Base-by-base conservation (phyloP, 2,113 vertebrate genomes). In the Delphinus delphis region DNA sequence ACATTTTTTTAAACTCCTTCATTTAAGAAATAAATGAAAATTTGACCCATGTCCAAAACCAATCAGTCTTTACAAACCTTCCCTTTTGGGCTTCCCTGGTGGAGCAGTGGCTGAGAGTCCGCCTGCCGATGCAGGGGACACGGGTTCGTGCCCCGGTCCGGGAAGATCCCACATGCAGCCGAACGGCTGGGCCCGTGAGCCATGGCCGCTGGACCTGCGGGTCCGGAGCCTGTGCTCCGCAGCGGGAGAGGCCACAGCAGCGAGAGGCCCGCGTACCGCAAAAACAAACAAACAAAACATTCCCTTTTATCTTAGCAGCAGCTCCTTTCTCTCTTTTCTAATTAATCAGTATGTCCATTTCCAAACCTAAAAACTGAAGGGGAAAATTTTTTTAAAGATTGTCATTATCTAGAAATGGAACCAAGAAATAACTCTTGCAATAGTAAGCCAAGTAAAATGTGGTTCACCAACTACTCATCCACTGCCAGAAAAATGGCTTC, bases 271-370 rank as follows among this genome's bases (percentile, higher is more conserved):
- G 9, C 44, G 0, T 47, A 47, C 44, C 9, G 10, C 44, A 47
- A 47, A 47, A 47, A 47, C 10, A 47, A 47, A 47, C 44, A 47
- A 47, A 47, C 44, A 47, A 47, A 47, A 44, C 14, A 33, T 86
- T 41, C 68, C 31, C 31, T 82, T 76, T 26, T 92, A 79, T 90
- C 85, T 88, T 12, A 76, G 50, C 38, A 86, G 38, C 17, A 83
- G 41, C 36, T 65, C 13, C 10, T 77, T 73, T 70, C 13, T 83
- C 21, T 84, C 26, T 93, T 89, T 88, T 74, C 41, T 83, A 83
- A 93, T 58, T 67, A 92, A 92, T 81, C 58, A 87, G 17, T 50
- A 36, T 79, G n/a, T 92, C 90, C 53, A 88, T 80, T 90, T 96
- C 25, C 25, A 86, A 85, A 79, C 55, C 50, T 77, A 23, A 21